Base-by-base conservation (phyloP, 2,888 invertebrate species). In the Pantelozetes paolii region DNA sequence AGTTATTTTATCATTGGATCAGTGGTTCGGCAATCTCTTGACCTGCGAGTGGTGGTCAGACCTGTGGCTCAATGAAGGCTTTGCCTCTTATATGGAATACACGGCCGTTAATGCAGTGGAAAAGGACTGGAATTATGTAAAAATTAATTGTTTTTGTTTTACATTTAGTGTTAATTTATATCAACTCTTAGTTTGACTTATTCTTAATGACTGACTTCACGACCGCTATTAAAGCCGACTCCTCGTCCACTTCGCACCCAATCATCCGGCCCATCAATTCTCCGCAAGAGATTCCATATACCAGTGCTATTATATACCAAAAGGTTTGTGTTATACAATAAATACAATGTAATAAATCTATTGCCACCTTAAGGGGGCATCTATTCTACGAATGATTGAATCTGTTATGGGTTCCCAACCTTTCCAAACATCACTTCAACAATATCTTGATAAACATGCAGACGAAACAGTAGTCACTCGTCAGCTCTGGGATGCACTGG, bases 41-140 rank as follows among this genome's bases (percentile, higher is more conserved):
- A 95, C 94, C 6, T 90, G 94, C 90, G 76, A 79, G 45, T 81
- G 81, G 81, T 85, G 84, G 84, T 89, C 92, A 81, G 94, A 95
- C 82, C 78, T 84, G 3, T 84, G 95, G 95, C 84, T 96, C 30
- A 96, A 96, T 81, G 91, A 92, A 84, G 96, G 95, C 0, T 96
- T 96, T 82, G 95, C 95, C 2, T 88, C 89, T 0, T 96, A 90
- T 81, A 90, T 95, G 84, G 89, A 92, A 82, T 91, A 89, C 79
- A 91, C 91, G 82, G 90, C 91, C 8, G 71, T 74, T 20, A 18
- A 57, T 62, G 20, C 6, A 0, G 36, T 59, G 11, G 59, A 74
- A 26, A 32, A 36, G 2, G 59, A 57, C 11, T 74, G 74, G 74
- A 57, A 71, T 5, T 64, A 59, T 72, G 62, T 59, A 20, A 11